Base-by-base conservation (phyloP, 2,113 vertebrate species). In the Spea multiplicata region DNA sequence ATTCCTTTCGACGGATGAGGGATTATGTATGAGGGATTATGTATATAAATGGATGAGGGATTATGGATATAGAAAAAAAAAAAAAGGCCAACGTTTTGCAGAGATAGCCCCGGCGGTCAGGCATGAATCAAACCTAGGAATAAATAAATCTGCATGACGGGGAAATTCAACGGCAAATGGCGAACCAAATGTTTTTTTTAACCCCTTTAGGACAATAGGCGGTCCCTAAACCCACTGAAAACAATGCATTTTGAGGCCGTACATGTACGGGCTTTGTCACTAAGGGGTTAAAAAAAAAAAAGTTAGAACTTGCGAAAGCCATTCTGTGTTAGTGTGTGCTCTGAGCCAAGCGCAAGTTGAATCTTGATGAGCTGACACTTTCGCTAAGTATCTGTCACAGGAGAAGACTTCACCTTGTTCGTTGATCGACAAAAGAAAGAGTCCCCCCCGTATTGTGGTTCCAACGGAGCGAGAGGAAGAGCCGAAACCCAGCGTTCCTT, bases 361-460 rank as follows among this genome's bases (percentile, higher is more conserved):
- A 13, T 13, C 9, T 5, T 55, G 44, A 69, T 61, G 53, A 76
- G 66, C 53, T 50, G 75, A 69, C 66, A 13, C 44, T 61, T 46
- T 46, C 16, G 68, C 50, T 55, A 66, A 57, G 65, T 76, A 44
- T 59, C 66, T 44, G 44, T 78, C 67, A 78, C 75, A 47, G 10
- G 46, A 47, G 44, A 67, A 44, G 45, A 77, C 53, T 77, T 69
- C 30, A 47, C n/a, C 74, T 65, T 57, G n/a, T 75, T 55, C 45
- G 59, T 66, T 76, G 50, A 66, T 44, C 16, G 55, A 70, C 76
- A 71, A 71, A 62, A 59, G 68, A 78, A 46, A 12, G 16, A 46
- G 68, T 16, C 3, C 12, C 30, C 17, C 3, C 62, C 53, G 47
- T 30, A 78, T 44, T 65, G 64, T 64, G 46, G 55, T 57, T 46